phyloP scores from a whole-genome alignment of 2,888 invertebrate genomes.

The Suillia variegata region DNA sequence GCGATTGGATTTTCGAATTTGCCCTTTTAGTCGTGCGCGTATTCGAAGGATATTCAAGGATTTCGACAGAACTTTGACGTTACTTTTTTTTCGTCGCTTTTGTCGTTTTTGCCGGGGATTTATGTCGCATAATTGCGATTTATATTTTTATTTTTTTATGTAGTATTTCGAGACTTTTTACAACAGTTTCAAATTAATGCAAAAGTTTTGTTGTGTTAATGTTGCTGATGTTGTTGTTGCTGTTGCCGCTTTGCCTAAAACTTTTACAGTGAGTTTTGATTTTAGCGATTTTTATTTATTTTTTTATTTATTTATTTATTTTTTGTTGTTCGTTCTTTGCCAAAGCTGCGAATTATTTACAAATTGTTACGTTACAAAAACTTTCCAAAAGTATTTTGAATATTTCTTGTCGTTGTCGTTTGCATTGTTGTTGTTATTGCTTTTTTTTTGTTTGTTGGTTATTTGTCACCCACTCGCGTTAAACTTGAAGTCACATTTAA shows the following conservation, averaged over 20 bases:
- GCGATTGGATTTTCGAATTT: not conserved
- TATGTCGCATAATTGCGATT: not conserved
- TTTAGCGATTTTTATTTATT: not conserved
- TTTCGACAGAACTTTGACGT: not conserved
- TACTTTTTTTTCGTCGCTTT: not conserved
- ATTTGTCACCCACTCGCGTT: not conserved
- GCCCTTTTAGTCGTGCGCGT: too few relatives aligned
- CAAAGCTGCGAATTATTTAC: not conserved
- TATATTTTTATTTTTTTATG: not conserved
- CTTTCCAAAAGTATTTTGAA: not conserved
- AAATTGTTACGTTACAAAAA: not conserved
- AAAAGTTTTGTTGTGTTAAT: not conserved
- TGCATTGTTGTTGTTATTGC: too few relatives aligned
- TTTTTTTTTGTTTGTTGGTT: too few relatives aligned
- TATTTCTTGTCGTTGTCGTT: not conserved
- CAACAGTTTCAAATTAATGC: not conserved
- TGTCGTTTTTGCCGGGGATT: not conserved
- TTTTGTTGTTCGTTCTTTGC: not conserved
- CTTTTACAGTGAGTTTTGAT: not conserved
- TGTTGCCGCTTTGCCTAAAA: too few relatives aligned
- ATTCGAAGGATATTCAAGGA: too few relatives aligned
- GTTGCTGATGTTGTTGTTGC: too few relatives aligned
- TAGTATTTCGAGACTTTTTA: not conserved
- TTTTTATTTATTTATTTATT: not conserved
- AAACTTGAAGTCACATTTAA: not conserved